phyloP scores from a whole-genome alignment of 1,140 invertebrate genomes.

The Achatina immaculata region DNA sequence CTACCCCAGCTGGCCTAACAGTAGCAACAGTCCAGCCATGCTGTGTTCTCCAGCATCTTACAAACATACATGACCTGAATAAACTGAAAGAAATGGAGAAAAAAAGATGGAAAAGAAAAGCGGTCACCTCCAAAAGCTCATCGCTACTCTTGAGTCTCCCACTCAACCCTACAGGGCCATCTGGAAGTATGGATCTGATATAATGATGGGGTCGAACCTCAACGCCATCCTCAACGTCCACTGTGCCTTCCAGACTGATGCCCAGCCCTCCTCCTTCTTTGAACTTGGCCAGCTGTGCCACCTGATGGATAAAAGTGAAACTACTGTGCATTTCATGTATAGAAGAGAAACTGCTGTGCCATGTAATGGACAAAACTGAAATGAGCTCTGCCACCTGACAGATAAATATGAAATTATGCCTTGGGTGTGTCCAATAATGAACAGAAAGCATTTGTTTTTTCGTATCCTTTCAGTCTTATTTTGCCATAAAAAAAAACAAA shows the following conservation, averaged over 20 bases:
- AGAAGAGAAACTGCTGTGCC: too few species aligned
- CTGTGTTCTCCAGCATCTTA: too few species aligned
- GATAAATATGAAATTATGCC: not conserved
- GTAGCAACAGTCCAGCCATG: too few species aligned
- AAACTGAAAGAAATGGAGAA: too few species aligned
- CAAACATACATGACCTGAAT: too few species aligned
- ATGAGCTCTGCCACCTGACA: not conserved
- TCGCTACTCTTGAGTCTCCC: conserved; percentile 86
- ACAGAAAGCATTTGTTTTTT: too few species aligned
- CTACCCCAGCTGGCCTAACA: too few species aligned
- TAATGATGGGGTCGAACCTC: conserved; percentile 72
- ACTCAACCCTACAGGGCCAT: conserved; percentile 93
- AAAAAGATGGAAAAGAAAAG: too few species aligned
- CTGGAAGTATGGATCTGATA: conserved; percentile 88
- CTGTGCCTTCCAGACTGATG: conserved; percentile 96
- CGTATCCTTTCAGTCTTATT: too few species aligned
- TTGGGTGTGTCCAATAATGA: not conserved
- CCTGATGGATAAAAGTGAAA: conserved; percentile 66
- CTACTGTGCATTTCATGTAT: not conserved
- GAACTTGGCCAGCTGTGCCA: conserved; percentile 88
- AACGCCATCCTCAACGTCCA: conserved; percentile 83
- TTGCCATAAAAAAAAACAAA: too few species aligned
- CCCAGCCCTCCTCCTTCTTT: conserved; percentile 90
- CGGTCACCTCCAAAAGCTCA: conserved; percentile 88
- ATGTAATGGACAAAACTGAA: not conserved